Conservation (phyloP, 2,113 vertebrate genomes). For the Paratilapia polleni region DNA sequence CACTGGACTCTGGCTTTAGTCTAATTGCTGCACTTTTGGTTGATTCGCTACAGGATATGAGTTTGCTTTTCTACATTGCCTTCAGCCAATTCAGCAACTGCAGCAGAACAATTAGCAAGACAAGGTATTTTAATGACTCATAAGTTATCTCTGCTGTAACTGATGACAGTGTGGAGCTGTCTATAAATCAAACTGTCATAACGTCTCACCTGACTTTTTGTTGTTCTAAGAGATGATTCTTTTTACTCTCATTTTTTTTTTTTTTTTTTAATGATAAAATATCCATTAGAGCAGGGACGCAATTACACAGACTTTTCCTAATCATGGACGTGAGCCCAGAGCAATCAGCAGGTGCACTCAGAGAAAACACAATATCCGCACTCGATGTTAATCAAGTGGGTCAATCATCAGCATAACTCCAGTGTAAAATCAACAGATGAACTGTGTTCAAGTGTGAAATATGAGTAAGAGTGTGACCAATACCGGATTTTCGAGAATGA, state of each 20-base stretch:
- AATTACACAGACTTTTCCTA: not conserved
- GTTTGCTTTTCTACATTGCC: not conserved
- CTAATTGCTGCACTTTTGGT: not conserved
- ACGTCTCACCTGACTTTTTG: not conserved
- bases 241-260: not conserved
- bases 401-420: not conserved
- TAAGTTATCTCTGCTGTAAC: not conserved
- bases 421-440: not conserved
- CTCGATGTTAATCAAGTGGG: not conserved
- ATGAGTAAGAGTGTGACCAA: not conserved
- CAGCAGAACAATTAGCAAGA: not conserved
- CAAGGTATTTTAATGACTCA: not conserved
- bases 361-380: slow-evolving; percentile 8
- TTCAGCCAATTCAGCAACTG: not conserved
- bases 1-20: not conserved
- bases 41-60: not conserved
- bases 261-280: not conserved
- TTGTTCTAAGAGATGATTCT: not conserved
- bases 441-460: slow-evolving; percentile 19
- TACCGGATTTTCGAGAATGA: not conserved
- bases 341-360: not conserved
- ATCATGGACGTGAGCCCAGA: not conserved
- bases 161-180: not conserved
- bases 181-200: slow-evolving; percentile 23
- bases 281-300: not conserved